Evolutionary conservation across 2,113 vertebrate genomes (phyloP).

Genomic region (Pardalotus punctatus): DNA sequence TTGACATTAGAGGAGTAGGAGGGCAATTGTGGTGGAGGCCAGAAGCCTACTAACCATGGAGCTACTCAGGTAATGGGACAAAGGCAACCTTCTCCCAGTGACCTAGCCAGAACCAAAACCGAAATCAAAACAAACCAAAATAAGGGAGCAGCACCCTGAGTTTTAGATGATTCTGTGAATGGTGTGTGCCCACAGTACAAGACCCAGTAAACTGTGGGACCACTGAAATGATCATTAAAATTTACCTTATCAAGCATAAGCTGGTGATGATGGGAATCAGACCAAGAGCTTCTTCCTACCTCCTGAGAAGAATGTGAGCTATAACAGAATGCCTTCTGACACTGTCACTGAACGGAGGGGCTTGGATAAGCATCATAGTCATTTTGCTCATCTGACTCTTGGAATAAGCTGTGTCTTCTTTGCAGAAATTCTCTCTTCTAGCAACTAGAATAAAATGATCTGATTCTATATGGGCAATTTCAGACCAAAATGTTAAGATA

Average conservation of each 20-base stretch:
- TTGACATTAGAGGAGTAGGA: neutral
- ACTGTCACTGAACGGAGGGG: neutral
- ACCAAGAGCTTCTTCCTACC: neutral
- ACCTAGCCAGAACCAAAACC: neutral
- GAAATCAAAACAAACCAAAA: neutral
- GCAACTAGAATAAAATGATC: neutral
- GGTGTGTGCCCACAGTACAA: fast-evolving
- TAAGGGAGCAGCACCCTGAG: neutral
- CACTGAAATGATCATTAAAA: neutral
- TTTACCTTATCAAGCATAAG: neutral
- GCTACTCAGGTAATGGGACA: neutral
- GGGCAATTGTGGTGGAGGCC: neutral
- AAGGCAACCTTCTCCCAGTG: neutral
- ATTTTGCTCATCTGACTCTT: neutral
- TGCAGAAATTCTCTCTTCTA: neutral
- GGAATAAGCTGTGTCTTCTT: neutral
- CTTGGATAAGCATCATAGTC: neutral
- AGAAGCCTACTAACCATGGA: neutral
- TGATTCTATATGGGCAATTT: neutral
- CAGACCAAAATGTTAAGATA: neutral
- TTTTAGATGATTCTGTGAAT: neutral
- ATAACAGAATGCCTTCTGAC: neutral
- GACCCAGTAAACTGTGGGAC: neutral
- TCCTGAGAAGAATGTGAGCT: neutral
- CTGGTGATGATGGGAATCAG: neutral